Evolutionary conservation across 2,113 vertebrate species (phyloP), one percentile per base, ranked within the genome.

Genomic region (Puntigrus tetrazona): DNA sequence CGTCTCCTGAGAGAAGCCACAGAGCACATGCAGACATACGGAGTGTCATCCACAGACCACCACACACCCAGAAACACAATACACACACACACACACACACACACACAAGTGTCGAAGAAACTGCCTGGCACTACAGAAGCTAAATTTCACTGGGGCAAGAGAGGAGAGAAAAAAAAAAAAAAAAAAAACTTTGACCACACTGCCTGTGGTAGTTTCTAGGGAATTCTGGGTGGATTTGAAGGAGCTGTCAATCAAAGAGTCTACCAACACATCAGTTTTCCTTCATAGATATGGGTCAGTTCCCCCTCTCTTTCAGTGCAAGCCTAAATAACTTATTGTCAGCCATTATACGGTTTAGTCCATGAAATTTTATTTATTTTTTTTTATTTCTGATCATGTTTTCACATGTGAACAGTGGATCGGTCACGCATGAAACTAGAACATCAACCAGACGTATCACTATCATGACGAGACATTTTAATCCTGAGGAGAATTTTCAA

Each of bases 1-100:
- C 83, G 74, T 75, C 47, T 74, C 77, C 43, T 79, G 82, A 81
- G 82, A 75, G 36, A 77, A 78, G 59, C 61, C 59, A 65, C 43
- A 63, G 70, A 45, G 41, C 3, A 45, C n/a, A 74, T 74, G 72
- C n/a, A 50, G 43, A 8, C 38, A 45, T 27, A 45, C 10, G 22
- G 7, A 83, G 61, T 8, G 36, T 43, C 78, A 57, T 31, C 9
- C 29, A 73, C 22, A 38, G 7, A 36, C 27, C 50, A 41, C 29
- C 63, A 86, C 36, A 31, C 29, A 69, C 13, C 16, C 8, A 47
- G 20, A 73, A 73, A 31, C 61, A 65, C 3, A 81, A 83, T 22
- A 55, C 67, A 72, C 14, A 72, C 9, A 38, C 63, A n/a, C n/a
- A n/a, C n/a, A n/a, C n/a, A n/a, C 9, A n/a, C 25, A 63, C 75